A percentile compares a stretch with the other conserved stretches of the same genome.
phyloP scores from a whole-genome alignment of 1,140 invertebrate species.

The Hypsibius dujardini region DNA sequence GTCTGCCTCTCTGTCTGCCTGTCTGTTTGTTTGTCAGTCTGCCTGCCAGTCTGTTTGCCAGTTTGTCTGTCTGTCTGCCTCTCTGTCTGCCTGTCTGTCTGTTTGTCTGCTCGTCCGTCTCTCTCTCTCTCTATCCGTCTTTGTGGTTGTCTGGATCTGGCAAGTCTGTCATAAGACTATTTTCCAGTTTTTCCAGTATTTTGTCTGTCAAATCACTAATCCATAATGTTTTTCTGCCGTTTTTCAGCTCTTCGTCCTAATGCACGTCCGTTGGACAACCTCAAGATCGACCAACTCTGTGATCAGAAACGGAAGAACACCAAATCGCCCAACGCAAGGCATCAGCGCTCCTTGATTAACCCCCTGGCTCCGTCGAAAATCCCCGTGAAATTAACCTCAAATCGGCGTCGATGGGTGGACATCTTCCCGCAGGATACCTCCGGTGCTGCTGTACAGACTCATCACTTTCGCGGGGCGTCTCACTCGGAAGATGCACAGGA shows the following conservation, averaged over 20 bases:
- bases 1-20: no score
- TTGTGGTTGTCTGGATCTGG: not conserved
- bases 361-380: constrained; percentile 93
- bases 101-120: no score
- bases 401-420: constrained; percentile 88
- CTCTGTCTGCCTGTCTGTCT: no score
- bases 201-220: not conserved
- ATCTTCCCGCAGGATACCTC: constrained; percentile 66
- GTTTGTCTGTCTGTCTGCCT: no score
- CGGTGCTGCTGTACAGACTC: constrained; percentile 30
- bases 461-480: constrained; percentile 27
- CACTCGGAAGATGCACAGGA: constrained; percentile 20
- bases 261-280: constrained; percentile 8
- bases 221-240: not conserved
- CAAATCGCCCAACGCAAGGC: constrained; percentile 4
- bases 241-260: constrained; percentile 9
- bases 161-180: not conserved
- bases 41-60: no score
- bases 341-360: constrained; percentile 45
- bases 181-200: no score
- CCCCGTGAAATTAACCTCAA: constrained; percentile 86
- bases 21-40: no score
- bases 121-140: not conserved
- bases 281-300: not conserved
- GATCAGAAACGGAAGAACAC: not conserved